phyloP scores from a whole-genome alignment of 2,113 vertebrate species.

The Dermatemys mawii region DNA sequence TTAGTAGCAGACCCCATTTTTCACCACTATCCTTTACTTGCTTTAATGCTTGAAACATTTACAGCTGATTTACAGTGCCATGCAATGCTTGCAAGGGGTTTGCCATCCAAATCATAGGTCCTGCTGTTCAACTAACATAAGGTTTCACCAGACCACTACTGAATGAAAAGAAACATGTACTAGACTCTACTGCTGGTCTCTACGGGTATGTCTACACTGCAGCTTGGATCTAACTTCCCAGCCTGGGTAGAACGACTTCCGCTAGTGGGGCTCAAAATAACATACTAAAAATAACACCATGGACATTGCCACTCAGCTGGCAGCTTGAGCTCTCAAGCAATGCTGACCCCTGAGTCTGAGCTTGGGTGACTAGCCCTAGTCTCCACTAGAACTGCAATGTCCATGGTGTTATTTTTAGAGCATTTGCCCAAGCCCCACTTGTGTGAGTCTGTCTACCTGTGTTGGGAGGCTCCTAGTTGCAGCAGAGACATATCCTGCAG shows the following conservation, averaged over 20 bases:
- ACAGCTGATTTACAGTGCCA: slow-evolving; percentile 14
- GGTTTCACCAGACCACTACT: background rate
- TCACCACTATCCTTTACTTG: slow-evolving; percentile 8
- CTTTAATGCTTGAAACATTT: background rate
- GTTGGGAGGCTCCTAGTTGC: background rate
- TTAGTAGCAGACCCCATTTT: slow-evolving; percentile 59
- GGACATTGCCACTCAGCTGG: background rate
- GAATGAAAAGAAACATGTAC: background rate
- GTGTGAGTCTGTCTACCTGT: background rate
- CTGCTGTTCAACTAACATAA: background rate
- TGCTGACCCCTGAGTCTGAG: background rate
- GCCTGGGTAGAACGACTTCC: background rate
- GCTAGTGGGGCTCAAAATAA: background rate
- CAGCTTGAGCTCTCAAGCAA: background rate
- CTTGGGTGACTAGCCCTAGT: background rate
- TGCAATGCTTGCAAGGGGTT: slow-evolving; percentile 23
- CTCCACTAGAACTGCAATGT: background rate
- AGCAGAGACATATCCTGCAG: background rate
- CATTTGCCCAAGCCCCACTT: background rate
- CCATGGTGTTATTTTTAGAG: background rate
- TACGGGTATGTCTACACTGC: background rate
- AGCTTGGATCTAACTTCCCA: background rate
- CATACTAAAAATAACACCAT: background rate
- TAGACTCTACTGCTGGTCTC: background rate
- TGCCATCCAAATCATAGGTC: background rate